Base-by-base conservation (phyloP, 1,140 invertebrate species). In the Calliphora vicina region DNA sequence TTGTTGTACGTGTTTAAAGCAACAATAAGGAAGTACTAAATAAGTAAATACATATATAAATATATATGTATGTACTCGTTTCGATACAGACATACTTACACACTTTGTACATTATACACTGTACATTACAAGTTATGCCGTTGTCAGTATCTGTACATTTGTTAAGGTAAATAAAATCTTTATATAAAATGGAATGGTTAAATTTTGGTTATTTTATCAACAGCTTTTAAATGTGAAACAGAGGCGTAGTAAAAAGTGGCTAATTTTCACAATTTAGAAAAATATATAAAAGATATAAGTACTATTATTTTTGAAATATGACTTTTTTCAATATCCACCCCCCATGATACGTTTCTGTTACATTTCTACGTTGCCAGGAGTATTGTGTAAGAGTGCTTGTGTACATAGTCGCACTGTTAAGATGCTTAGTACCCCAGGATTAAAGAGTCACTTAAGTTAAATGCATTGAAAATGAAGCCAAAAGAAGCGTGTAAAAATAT, bases 391-490 rank as follows among this genome's bases (percentile, higher is more conserved):
- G 10, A 45, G 43, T 45, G 12, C 15, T 17, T 50, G 13, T 17
- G 45, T 17, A n/a, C 8, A 12, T 50, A 50, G 12, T 50, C 45
- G 12, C 45, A 15, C 45, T 50, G 12, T 50, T 50, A 50, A 50
- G 45, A 50, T 50, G 45, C 45, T 50, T 50, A 50, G 86, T 87
- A 89, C 88, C 88, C 88, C 88, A 87, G 88, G 87, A 89, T 89
- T 89, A 89, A 89, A 89, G 88, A 89, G 88, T 89, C 88, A 89
- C 88, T 89, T 87, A 89, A 89, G 88, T 89, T 89, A 89, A 89
- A 89, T 89, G 88, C 88, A 89, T 88, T 88, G 85, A 88, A 88
- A 74, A 88, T 88, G 87, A 86, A 88, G 87, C 84, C 86, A 87
- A 87, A 88, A 88, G 87, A 86, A 88, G 85, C 87, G 87, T 87